Conservation (phyloP, 2,113 vertebrate genomes). For the Macrotus californicus region DNA sequence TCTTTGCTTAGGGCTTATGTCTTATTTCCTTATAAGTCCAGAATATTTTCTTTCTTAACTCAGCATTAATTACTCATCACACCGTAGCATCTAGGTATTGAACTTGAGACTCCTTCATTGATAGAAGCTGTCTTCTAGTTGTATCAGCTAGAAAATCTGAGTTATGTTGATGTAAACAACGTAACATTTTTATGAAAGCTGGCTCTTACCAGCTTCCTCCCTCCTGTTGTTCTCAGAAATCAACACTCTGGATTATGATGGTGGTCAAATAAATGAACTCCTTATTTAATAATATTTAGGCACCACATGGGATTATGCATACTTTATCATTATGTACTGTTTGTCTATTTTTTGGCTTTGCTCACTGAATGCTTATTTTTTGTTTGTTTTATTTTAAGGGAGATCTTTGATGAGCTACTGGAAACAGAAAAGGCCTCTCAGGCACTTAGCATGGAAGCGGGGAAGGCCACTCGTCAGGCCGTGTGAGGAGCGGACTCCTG, state of each 20-base stretch:
- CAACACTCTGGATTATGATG: neutral
- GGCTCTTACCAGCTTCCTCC: neutral
- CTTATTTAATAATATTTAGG: slow-evolving; percentile 7
- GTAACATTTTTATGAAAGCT: slow-evolving; percentile 1
- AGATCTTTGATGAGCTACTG: slow-evolving; percentile 94
- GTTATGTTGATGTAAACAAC: neutral
- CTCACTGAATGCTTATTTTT: neutral
- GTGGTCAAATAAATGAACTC: neutral
- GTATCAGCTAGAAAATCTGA: neutral
- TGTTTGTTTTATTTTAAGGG: slow-evolving; percentile 79
- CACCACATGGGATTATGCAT: neutral
- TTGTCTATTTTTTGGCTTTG: neutral
- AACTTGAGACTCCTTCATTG: neutral
- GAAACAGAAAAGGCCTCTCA: slow-evolving; percentile 89
- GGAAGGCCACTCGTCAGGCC: slow-evolving; percentile 76
- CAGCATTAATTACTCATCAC: neutral
- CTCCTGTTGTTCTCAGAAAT: neutral
- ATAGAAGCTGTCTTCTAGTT: neutral
- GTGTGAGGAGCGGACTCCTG: slow-evolving; percentile 71
- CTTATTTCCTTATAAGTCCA: neutral
- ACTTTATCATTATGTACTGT: neutral
- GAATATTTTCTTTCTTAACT: neutral
- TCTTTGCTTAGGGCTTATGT: neutral
- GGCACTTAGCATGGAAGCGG: slow-evolving; percentile 74
- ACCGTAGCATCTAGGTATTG: neutral